Percentiles rank a stretch among this genome's conserved stretches.
Evolutionary conservation across 2,797 vertebrate genomes (phyloP).

Genomic region (Bovichtus variegatus): DNA sequence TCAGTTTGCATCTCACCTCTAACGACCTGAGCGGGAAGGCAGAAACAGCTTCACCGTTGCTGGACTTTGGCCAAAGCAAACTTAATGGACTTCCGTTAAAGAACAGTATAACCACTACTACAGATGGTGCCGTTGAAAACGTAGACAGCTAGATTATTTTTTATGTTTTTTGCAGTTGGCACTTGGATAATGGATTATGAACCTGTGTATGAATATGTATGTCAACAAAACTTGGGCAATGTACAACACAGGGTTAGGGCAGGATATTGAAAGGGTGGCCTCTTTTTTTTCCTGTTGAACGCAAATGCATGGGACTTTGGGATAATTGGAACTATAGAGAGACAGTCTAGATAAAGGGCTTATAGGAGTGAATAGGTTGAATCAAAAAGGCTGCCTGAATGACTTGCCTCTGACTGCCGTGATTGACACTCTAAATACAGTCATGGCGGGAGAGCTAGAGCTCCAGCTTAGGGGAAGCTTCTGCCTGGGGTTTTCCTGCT

Average conservation of each 20-base stretch:
- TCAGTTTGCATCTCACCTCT: conserved; percentile 66
- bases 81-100: conserved; percentile 42
- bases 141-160: conserved; percentile 6
- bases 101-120: conserved; percentile 4
- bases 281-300: conserved; percentile 29
- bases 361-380: conserved; percentile 67
- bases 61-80: conserved; percentile 63
- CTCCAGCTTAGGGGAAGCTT: conserved; percentile 75
- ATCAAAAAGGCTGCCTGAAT: conserved; percentile 67
- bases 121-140: conserved; percentile 25
- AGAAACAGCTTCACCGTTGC: conserved; percentile 32
- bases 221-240: background rate
- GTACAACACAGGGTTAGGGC: background rate
- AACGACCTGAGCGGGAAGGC: conserved; percentile 52
- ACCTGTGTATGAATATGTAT: conserved; percentile 21
- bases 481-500: conserved; percentile 74
- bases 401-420: conserved; percentile 60
- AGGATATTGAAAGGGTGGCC: conserved; percentile 7
- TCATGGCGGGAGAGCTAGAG: conserved; percentile 67
- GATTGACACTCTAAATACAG: conserved; percentile 80
- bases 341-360: conserved; percentile 58
- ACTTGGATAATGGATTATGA: conserved; percentile 7
- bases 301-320: conserved; percentile 42
- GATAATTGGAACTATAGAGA: conserved; percentile 64
- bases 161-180: background rate